Evolutionary conservation across 2,113 vertebrate species (phyloP).

Genomic region (Crypturellus undulatus): DNA sequence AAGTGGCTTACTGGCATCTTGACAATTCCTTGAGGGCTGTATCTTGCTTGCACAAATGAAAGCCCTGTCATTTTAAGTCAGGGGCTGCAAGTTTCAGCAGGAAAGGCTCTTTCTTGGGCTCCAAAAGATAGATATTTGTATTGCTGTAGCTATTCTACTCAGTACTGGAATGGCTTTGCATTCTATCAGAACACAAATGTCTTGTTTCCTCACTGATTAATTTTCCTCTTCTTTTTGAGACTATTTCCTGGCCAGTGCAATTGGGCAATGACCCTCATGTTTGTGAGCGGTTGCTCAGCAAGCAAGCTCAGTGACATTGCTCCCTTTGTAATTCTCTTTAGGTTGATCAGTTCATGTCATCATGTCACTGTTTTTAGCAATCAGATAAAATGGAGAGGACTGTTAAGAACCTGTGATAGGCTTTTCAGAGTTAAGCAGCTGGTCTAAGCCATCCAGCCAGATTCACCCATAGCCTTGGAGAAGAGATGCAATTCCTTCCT

Average conservation of each 20-base stretch:
- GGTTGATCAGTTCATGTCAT: background rate
- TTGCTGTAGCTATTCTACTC: background rate
- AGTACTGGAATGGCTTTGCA: background rate
- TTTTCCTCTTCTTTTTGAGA: background rate
- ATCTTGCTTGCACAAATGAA: background rate
- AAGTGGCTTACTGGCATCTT: background rate
- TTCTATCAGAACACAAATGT: background rate
- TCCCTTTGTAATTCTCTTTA: background rate
- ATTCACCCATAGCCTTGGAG: fast-evolving
- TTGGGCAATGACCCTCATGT: background rate
- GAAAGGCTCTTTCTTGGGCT: background rate
- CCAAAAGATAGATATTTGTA: background rate
- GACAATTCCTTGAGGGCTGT: background rate
- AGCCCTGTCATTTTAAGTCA: background rate
- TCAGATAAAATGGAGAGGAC: background rate
- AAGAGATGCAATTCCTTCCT: background rate
- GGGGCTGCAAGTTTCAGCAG: constrained; percentile 34
- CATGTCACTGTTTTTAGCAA: background rate
- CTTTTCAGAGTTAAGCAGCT: background rate
- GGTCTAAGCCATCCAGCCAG: background rate
- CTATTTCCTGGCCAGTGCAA: background rate
- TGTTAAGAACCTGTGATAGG: background rate
- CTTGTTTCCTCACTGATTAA: background rate
- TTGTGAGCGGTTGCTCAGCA: background rate
- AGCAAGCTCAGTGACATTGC: background rate